These are phyloP conservation scores for Apogon hyalosoma DNA, from an alignment of 2,797 vertebrate genomes.

Conservation along the genomic window DNA sequence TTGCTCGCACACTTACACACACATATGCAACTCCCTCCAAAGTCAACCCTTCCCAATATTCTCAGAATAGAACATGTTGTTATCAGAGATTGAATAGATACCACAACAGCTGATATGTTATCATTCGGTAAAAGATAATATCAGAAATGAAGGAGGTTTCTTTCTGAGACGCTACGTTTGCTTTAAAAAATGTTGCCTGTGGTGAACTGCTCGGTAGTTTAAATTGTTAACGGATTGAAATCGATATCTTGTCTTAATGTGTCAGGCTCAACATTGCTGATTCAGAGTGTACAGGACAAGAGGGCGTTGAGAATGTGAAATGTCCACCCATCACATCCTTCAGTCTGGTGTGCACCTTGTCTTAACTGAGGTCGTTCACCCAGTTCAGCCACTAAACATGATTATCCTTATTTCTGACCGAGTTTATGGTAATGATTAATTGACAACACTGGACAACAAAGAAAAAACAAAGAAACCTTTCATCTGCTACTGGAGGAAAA, in stretches of 20 bases:
- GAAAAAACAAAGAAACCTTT: too few species aligned
- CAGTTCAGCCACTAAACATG: constrained; percentile 17
- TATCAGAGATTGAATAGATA: constrained; percentile 73
- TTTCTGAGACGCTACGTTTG: constrained; percentile 45
- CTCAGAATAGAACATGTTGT: constrained; percentile 82
- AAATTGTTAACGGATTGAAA: constrained; percentile 21
- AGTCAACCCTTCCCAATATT: constrained; percentile 74
- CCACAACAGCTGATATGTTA: constrained; percentile 59
- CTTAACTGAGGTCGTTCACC: constrained; percentile 15
- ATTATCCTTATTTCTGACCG: constrained; percentile 11
- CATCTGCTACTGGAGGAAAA: too few species aligned
- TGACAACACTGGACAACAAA: too few species aligned
- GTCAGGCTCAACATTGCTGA: neutral
- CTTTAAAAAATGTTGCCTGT: constrained; percentile 58
- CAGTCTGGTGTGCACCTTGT: constrained; percentile 8
- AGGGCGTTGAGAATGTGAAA: neutral
- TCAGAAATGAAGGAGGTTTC: constrained; percentile 56
- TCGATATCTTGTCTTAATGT: neutral
- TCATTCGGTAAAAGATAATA: constrained; percentile 67
- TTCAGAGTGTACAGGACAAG: constrained; percentile 1
- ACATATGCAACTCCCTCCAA: constrained; percentile 63
- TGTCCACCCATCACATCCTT: neutral
- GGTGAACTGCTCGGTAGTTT: constrained; percentile 44
- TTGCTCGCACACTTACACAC: constrained; percentile 35
- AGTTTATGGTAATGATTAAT: too few species aligned